These are phyloP conservation scores for Dreissena polymorpha DNA, from an alignment of 1,140 invertebrate genomes.

Conservation along the genomic window DNA sequence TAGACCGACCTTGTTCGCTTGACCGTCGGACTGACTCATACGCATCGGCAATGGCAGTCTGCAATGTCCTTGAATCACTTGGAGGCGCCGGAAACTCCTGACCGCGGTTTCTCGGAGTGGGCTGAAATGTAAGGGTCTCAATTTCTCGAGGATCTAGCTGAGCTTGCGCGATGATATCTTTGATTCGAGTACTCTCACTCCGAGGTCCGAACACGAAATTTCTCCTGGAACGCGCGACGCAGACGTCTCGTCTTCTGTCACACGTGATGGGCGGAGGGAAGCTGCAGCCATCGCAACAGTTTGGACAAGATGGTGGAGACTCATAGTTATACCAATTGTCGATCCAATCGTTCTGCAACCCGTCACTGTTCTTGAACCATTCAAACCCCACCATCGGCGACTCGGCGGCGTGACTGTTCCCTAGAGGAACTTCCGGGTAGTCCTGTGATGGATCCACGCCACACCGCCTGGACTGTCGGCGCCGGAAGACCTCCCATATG, in stretches of 20 bases:
- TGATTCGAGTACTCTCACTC: neutral
- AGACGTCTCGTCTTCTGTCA: neutral
- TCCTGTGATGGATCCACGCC: constrained; percentile 19
- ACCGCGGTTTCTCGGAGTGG: constrained; percentile 25
- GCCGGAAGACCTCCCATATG: constrained; percentile 66
- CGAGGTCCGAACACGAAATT: neutral
- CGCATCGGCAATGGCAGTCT: constrained; percentile 24
- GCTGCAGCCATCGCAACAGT: constrained; percentile 27
- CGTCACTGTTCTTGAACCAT: constrained; percentile 18
- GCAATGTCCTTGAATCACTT: constrained; percentile 23
- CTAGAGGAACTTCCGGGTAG: constrained; percentile 15
- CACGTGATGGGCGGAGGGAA: constrained; percentile 8
- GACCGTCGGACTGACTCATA: neutral
- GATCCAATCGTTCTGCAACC: neutral
- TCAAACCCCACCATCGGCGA: constrained; percentile 19
- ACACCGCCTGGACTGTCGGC: neutral
- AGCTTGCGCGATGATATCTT: too few species aligned
- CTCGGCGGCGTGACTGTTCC: neutral
- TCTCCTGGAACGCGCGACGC: constrained; percentile 16
- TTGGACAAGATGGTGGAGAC: constrained; percentile 15
- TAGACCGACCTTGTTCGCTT: too few species aligned
- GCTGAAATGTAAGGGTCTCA: neutral
- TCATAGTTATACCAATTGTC: constrained; percentile 33
- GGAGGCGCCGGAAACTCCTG: neutral
- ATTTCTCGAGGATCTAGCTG: neutral